A percentile compares a stretch with the other conserved stretches of the same genome.
Conservation (phyloP, 1,140 invertebrate species). For the Drosophila elegans region DNA sequence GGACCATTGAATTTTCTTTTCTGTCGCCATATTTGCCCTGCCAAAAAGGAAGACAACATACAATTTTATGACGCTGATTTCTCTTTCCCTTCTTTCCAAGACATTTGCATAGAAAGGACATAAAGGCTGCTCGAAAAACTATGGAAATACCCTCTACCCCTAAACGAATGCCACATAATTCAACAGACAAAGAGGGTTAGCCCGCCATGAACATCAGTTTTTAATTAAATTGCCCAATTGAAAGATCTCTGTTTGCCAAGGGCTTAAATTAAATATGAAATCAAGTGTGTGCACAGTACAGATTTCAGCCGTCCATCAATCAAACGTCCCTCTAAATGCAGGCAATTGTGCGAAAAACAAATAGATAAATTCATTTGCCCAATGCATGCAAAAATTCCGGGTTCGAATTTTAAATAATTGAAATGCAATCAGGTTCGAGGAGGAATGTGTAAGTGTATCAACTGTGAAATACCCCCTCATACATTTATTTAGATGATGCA, state of each 20-base stretch:
- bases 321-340: slow-evolving; percentile 61
- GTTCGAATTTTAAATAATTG: slow-evolving; percentile 34
- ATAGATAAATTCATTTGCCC: slow-evolving; percentile 45
- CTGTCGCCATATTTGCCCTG: slow-evolving; percentile 77
- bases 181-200: slow-evolving; percentile 8
- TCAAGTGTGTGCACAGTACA: slow-evolving; percentile 55
- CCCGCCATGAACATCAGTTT: slow-evolving; percentile 25
- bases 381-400: slow-evolving; percentile 9
- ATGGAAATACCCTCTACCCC: slow-evolving; percentile 43
- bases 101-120: slow-evolving; percentile 75
- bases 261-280: slow-evolving; percentile 70
- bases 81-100: not conserved
- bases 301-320: slow-evolving; percentile 58
- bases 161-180: slow-evolving; percentile 23
- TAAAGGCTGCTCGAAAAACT: slow-evolving; percentile 68
- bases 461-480: slow-evolving; percentile 12
- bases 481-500: slow-evolving; percentile 32
- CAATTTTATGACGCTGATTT: slow-evolving; percentile 78
- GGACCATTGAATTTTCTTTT: slow-evolving; percentile 72
- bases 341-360: slow-evolving; percentile 61
- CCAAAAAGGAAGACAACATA: slow-evolving; percentile 69
- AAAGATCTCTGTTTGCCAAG: slow-evolving; percentile 39
- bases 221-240: slow-evolving; percentile 66
- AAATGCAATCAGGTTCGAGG: slow-evolving; percentile 34
- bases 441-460: slow-evolving; percentile 4